A percentile compares a stretch with the other conserved stretches of the same genome.
Evolutionary conservation across 2,113 vertebrate species (phyloP).

Genomic region (Pardalotus punctatus): DNA sequence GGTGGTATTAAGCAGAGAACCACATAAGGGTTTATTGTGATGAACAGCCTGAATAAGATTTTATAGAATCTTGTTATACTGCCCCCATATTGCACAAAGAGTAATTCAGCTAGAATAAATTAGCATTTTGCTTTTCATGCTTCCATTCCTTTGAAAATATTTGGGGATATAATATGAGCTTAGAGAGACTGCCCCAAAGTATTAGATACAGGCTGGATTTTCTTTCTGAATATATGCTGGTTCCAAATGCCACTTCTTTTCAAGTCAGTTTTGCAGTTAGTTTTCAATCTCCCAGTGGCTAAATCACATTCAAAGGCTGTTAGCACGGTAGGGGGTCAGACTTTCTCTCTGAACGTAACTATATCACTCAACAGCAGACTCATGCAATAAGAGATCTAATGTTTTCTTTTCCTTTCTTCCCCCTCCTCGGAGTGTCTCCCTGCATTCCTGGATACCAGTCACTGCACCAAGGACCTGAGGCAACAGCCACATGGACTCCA

Average conservation of each 20-base stretch:
- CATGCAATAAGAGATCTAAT: conserved; percentile 43
- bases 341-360: conserved; percentile 62
- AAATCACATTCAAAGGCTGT: conserved; percentile 68
- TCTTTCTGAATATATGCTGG: conserved; percentile 35
- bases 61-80: conserved; percentile 20
- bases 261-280: conserved; percentile 51
- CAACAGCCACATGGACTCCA: conserved; percentile 29
- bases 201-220: conserved; percentile 52
- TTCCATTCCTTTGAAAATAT: conserved; percentile 62
- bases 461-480: conserved; percentile 48
- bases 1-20: neutral
- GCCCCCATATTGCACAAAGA: neutral
- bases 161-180: conserved; percentile 30
- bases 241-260: conserved; percentile 69
- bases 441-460: conserved; percentile 56
- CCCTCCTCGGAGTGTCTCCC: conserved; percentile 18
- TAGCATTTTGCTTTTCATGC: conserved; percentile 43
- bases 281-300: conserved; percentile 63
- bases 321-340: conserved; percentile 58
- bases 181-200: conserved; percentile 19
- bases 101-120: conserved; percentile 58
- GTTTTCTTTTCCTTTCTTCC: conserved; percentile 57
- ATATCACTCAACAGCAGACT: conserved; percentile 70
- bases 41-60: neutral
- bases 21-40: neutral